phyloP scores from a whole-genome alignment of 2,888 invertebrate genomes.

The Empis stercorea region DNA sequence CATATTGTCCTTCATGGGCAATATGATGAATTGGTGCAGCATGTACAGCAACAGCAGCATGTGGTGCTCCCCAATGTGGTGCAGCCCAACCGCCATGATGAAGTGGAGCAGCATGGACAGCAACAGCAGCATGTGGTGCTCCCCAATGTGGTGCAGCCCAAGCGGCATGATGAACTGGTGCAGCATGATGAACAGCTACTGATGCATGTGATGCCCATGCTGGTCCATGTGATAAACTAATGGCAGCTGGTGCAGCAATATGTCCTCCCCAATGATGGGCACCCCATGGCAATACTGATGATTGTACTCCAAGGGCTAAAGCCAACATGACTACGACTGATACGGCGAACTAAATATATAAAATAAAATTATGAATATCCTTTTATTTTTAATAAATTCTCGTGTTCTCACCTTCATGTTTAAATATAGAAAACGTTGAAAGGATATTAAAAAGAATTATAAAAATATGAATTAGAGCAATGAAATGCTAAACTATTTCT shows the following conservation, averaged over 20 bases:
- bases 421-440: neutral
- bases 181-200: constrained; percentile 28
- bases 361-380: neutral
- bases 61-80: constrained; percentile 2
- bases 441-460: neutral
- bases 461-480: no score
- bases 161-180: constrained; percentile 28
- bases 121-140: constrained; percentile 20
- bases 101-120: constrained; percentile 29
- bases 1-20: constrained; percentile 27
- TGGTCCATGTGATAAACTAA: constrained; percentile 3
- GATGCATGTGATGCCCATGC: constrained; percentile 16
- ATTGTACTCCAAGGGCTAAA: constrained; percentile 30
- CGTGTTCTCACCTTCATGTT: neutral
- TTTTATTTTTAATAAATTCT: neutral
- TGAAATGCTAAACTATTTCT: neutral
- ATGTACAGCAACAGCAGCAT: constrained; percentile 12
- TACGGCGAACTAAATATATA: constrained; percentile 26
- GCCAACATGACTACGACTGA: constrained; percentile 33
- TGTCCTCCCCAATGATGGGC: neutral
- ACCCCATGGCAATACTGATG: constrained; percentile 18
- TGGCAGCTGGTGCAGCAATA: constrained; percentile 11
- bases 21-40: constrained; percentile 26
- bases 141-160: constrained; percentile 9
- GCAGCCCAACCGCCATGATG: constrained; percentile 19